Conservation (phyloP, 2,797 vertebrate species). For the Alexandromys oeconomus region DNA sequence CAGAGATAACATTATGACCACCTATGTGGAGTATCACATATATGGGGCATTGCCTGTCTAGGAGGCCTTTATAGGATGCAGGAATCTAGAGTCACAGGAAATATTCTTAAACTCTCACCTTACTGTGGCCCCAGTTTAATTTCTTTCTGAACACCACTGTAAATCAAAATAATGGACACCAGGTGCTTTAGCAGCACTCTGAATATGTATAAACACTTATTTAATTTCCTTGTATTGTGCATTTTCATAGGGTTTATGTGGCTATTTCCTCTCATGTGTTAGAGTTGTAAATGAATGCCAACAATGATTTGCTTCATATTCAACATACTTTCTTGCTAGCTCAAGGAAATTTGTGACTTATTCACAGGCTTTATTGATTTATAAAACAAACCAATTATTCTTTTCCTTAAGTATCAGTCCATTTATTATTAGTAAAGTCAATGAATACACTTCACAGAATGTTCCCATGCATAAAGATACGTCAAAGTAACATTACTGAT, state of each 20-base stretch:
- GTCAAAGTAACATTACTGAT: constrained; percentile 29
- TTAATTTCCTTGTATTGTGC: background rate
- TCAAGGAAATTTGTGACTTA: constrained; percentile 51
- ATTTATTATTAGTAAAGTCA: constrained; percentile 41
- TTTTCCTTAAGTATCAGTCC: constrained; percentile 28
- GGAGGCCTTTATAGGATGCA: background rate
- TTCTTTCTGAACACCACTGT: background rate
- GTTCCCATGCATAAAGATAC: constrained; percentile 1
- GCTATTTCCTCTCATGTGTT: constrained; percentile 2
- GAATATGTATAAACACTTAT: background rate
- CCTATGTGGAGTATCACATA: too few species aligned
- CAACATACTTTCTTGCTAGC: background rate
- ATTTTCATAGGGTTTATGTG: background rate
- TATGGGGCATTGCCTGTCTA: background rate
- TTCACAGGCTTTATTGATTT: background rate
- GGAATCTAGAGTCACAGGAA: background rate
- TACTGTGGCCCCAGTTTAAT: background rate
- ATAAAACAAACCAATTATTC: constrained; percentile 29
- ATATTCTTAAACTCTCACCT: background rate
- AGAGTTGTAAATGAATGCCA: constrained; percentile 41
- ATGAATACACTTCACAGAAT: background rate
- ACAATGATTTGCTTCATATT: constrained; percentile 36
- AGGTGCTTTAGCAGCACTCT: background rate
- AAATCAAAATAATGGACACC: constrained; percentile 14
- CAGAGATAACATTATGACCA: background rate